Base-by-base conservation (phyloP, 2,113 vertebrate genomes). In the Chelonoidis abingdonii region DNA sequence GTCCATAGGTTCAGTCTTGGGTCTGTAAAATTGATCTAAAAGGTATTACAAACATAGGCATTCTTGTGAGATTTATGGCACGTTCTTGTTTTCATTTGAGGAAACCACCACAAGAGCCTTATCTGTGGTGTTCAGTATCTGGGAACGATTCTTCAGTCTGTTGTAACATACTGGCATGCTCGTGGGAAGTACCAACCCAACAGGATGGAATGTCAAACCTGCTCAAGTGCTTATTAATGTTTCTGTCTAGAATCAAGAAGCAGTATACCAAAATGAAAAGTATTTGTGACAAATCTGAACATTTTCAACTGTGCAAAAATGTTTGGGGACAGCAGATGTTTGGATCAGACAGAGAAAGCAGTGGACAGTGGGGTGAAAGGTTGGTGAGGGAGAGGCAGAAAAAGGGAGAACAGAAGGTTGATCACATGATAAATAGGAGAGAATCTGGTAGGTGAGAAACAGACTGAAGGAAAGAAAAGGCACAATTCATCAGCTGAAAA, bases 391-490 rank as follows among this genome's bases (percentile, higher is more conserved):
- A 86, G 85, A 24, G 22, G 84, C 84, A 91, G 84, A 59, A 22
- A 88, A 90, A 94, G 24, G 11, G 5, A 10, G 80, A 92, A 90
- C 93, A 88, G 89, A 47, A 95, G 5, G 53, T 94, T 81, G 1
- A 62, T 54, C 22, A 50, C 87, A 84, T 27, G 72, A 92, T 88
- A 94, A 89, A 56, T 86, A 92, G 56, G 78, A 96, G 80, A 83
- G 62, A 88, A 87, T 27, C 10, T 88, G 78, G 80, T 78, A 95
- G 82, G 52, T 88, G 89, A 88, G 79, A 95, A 47, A 3, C 10
- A 49, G 65, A 4, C 3, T 38, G 83, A 21, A 93, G 91, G 84
- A 95, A 95, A 87, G 50, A 89, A 93, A 88, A 95, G 90, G 95
- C 93, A 89, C 21, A 89, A 57, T 1, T 0, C 82, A 25, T 8